Evolutionary conservation across 2,888 invertebrate species (phyloP), one percentile per base, ranked within the genome.

Genomic region (Reticulitermes lucifugus): DNA sequence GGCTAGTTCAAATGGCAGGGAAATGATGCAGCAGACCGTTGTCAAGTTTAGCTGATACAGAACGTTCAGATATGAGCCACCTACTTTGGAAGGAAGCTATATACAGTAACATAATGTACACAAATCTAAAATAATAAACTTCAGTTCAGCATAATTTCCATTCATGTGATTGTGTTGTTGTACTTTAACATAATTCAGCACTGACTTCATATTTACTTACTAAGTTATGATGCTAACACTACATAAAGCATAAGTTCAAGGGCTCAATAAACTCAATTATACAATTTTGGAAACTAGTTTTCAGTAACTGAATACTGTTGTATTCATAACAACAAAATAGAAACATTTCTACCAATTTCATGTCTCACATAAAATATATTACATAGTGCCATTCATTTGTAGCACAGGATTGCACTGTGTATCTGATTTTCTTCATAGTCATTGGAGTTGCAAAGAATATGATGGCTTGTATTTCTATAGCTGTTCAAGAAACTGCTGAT

Each of bases 381-480:
- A 21, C 75, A 77, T 46, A 77, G 6, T 46, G 77, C 77, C n/a
- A 10, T 41, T 46, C 46, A 0, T 46, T 5, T 46, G 2, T 46
- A 77, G 77, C 46, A 9, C 0, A 65, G 65, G 25, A 25, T 25
- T 65, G n/a, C 65, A 46, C 18, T 77, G 1, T 46, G 9, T 43
- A 2, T 60, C 35, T 35, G 35, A 35, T 35, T 35, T 35, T 35
- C 35, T n/a, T n/a, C 65, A n/a, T 41, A 35, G 41, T 35, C 7
- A 77, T n/a, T n/a, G 41, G 75, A n/a, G n/a, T 22, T 77, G 77
- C 10, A 46, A n/a, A 77, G 35, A 77, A 77, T 73, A 21, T 35
- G 65, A 65, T 12, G 6, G 25, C 7, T 10, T 65, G 65, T 65
- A 65, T 10, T 7, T 25, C 25, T 65, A 12, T 25, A 65, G 65